Conservation (phyloP, 2,888 invertebrate species). For the Elmis aenea region DNA sequence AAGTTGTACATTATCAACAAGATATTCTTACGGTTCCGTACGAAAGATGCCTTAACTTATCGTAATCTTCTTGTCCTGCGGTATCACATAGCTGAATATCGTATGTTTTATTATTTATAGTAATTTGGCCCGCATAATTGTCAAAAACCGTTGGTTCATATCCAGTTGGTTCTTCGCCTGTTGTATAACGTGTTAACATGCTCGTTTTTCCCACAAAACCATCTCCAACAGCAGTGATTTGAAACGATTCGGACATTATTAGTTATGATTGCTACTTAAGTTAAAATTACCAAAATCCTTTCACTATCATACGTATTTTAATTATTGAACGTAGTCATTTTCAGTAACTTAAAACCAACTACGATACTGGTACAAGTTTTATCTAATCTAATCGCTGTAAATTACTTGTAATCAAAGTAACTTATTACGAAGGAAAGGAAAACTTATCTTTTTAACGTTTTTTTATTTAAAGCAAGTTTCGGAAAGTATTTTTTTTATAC, state of each 20-base stretch:
- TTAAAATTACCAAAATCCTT: too few relatives aligned
- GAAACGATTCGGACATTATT: conserved; percentile 4
- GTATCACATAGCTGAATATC: conserved; percentile 81
- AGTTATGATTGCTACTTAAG: too few relatives aligned
- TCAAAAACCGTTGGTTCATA: conserved; percentile 55
- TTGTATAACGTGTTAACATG: conserved; percentile 49
- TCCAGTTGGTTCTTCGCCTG: conserved; percentile 4
- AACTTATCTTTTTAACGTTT: too few relatives aligned
- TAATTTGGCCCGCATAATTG: conserved; percentile 75
- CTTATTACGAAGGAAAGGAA: too few relatives aligned
- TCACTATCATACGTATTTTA: neutral
- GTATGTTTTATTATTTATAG: conserved; percentile 66
- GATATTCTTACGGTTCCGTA: conserved; percentile 73
- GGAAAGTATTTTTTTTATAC: too few relatives aligned
- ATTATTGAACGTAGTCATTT: too few relatives aligned
- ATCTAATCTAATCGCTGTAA: too few relatives aligned
- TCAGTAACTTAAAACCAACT: too few relatives aligned
- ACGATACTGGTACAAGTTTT: too few relatives aligned
- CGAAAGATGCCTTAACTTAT: conserved; percentile 72
- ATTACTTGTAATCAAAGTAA: too few relatives aligned
- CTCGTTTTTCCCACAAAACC: conserved; percentile 93
- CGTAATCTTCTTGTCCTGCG: conserved; percentile 82
- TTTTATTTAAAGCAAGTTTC: too few relatives aligned
- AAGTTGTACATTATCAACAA: conserved; percentile 6
- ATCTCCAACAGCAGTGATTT: conserved; percentile 80